Evolutionary conservation across 2,797 vertebrate genomes (phyloP), one percentile per base, ranked within the genome.

Genomic region (Poeciliopsis paucimaculata): DNA sequence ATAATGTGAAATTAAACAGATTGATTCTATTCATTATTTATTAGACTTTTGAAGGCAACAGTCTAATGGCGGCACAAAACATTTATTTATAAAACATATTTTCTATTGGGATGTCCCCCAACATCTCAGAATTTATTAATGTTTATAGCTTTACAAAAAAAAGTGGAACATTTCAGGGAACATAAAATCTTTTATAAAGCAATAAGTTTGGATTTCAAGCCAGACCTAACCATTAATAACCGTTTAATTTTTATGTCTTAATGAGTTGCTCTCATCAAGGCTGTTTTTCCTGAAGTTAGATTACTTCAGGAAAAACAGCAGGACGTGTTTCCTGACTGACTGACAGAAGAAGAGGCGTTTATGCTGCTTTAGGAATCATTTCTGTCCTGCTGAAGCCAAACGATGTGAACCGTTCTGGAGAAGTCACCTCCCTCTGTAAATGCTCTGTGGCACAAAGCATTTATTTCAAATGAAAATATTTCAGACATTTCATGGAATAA

Each of bases 251-350:
- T 87, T 55, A 75, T 12, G 71, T 77, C 73, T 13, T 47, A 81
- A n/a, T 13, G 47, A 76, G n/a, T 83, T n/a, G 23, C 47, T 86
- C 72, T 76, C 31, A 34, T 34, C 31, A 34, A 34, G 31, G 2
- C 31, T 34, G 31, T 34, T 34, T 34, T 34, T 34, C 31, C 31
- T 34, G 31, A 73, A 68, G 75, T 81, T 75, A 39, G 75, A 80
- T 75, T 47, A 43, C 68, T 80, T 80, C 57, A 70, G 81, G 49
- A 75, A 26, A 87, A 73, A 86, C 70, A 76, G 51, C 86, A 86
- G 84, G 78, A 88, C 82, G 76, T 1, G 43, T 77, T 89, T 88
- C 86, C 87, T 87, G 83, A 45, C 76, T 80, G 77, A 79, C 81
- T 83, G 77, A 84, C 71, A 57, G 43, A 39, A 60, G 9, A n/a